Conservation (phyloP, 2,888 invertebrate species). For the Julus scandinavius region DNA sequence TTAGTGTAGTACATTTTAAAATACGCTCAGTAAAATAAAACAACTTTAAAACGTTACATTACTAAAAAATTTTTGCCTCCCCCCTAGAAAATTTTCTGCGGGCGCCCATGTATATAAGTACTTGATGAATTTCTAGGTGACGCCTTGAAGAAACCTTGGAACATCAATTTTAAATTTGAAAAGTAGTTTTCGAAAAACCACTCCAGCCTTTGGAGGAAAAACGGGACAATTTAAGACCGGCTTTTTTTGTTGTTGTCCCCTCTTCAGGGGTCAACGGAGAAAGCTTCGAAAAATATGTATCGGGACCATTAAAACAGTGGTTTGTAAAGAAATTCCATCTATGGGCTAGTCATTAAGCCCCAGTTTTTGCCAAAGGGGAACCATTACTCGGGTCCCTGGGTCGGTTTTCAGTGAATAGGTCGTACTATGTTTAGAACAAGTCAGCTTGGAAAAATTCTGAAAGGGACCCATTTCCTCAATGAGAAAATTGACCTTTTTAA, state of each 20-base stretch:
- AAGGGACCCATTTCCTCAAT: conserved; percentile 6
- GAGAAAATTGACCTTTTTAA: neutral
- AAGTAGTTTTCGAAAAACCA: neutral
- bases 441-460: no score
- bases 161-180: neutral
- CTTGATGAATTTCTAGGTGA: no score
- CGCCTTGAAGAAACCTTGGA: neutral
- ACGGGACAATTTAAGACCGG: neutral
- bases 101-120: no score
- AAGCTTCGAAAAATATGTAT: conserved; percentile 20
- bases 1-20: no score
- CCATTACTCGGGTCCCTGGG: neutral
- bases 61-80: no score
- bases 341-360: conserved; percentile 25
- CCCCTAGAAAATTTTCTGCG: no score
- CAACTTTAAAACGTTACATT: no score
- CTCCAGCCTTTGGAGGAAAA: conserved; percentile 12
- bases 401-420: neutral
- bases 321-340: neutral
- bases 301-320: conserved; percentile 18
- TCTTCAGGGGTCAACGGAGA: conserved; percentile 18
- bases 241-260: neutral
- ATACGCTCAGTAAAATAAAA: no score
- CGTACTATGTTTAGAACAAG: conserved; percentile 4
- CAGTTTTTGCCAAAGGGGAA: neutral